Percentiles rank a stretch among this genome's conserved stretches.
These are phyloP conservation scores for Lycia hirtaria DNA, from an alignment of 2,888 invertebrate species.

Conservation along the genomic window DNA sequence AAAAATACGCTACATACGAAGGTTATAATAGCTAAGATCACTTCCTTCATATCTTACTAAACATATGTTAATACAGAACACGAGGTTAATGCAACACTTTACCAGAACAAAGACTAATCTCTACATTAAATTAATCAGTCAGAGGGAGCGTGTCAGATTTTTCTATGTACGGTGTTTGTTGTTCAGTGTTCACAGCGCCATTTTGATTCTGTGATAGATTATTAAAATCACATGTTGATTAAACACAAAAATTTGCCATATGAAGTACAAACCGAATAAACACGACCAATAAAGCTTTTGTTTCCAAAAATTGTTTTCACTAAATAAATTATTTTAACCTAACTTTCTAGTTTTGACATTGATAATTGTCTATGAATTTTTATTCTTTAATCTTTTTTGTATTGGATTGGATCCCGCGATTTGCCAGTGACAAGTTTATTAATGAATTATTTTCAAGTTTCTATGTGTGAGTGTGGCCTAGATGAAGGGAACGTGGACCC, in stretches of 20 bases:
- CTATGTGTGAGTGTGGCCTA: no score
- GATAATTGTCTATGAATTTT: no score
- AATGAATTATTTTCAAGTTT: no score
- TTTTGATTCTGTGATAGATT: slow-evolving; percentile 48
- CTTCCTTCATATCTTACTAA: slow-evolving; percentile 80
- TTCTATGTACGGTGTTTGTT: slow-evolving; percentile 47
- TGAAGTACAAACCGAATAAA: no score
- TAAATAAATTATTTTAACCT: no score
- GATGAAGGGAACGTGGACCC: no score
- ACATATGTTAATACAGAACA: slow-evolving; percentile 66
- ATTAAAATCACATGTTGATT: not conserved
- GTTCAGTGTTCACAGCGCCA: slow-evolving; percentile 52
- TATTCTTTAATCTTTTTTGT: no score
- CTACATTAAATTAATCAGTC: slow-evolving; percentile 52
- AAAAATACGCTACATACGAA: slow-evolving; percentile 81
- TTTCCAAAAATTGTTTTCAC: no score
- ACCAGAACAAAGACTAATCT: slow-evolving; percentile 62
- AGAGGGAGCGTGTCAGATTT: slow-evolving; percentile 49
- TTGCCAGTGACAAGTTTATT: no score
- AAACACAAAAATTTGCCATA: not conserved
- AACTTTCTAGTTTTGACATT: no score
- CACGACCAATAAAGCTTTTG: no score
- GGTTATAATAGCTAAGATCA: slow-evolving; percentile 81
- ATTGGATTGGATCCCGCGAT: no score
- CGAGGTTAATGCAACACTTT: slow-evolving; percentile 70